Conservation (phyloP, 2,113 vertebrate genomes). For the Candoia aspera region DNA sequence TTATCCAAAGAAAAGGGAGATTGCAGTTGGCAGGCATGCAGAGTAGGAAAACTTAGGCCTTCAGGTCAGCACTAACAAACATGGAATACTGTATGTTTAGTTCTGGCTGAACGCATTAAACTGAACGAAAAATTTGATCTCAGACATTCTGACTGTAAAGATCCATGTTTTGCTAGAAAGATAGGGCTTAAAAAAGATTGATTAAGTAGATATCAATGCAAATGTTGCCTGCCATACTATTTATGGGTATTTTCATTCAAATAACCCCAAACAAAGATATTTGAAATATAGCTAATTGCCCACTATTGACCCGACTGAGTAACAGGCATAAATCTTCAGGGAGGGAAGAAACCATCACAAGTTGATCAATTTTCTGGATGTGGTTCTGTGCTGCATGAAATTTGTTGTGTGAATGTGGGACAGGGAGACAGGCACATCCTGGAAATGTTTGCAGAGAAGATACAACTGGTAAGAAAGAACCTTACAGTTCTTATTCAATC, state of each 20-base stretch:
- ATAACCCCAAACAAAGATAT: background rate
- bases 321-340: background rate
- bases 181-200: background rate
- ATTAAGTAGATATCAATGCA: background rate
- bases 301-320: background rate
- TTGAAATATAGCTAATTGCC: background rate
- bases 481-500: background rate
- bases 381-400: background rate
- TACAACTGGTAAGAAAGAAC: background rate
- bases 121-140: conserved; percentile 1
- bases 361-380: background rate
- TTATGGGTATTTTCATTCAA: conserved; percentile 1
- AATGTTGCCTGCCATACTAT: background rate
- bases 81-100: background rate
- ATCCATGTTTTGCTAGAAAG: background rate
- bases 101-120: background rate
- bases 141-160: background rate
- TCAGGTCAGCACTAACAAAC: background rate
- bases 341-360: background rate
- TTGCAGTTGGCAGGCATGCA: background rate
- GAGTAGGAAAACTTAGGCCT: background rate
- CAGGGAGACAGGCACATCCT: background rate
- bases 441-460: background rate
- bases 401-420: background rate
- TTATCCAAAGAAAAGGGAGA: background rate